Evolutionary conservation across 2,888 invertebrate genomes (phyloP), one percentile per base, ranked within the genome.

Genomic region (Ypsolopha scabrella): DNA sequence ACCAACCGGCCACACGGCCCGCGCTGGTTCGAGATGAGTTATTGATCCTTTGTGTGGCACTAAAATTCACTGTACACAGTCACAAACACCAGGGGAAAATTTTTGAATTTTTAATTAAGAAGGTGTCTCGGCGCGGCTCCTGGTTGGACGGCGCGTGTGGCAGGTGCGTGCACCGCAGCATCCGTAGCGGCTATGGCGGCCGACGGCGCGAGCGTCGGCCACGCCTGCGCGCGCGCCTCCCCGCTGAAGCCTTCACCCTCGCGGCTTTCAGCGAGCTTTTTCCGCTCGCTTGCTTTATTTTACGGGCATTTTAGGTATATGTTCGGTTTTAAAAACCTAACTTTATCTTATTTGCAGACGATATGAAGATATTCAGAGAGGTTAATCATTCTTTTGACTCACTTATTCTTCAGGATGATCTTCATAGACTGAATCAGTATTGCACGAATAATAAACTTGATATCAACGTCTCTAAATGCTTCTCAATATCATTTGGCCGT

Each of bases 91-190:
- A 24, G 24, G 24, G 24, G 7, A 6, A 43, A 7, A 41, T 41
- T n/a, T 38, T 10, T n/a, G 6, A 43, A 43, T 7, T 7, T 41
- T 6, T 11, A 38, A 41, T 41, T 14, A 41, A 41, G 14, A 43
- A 38, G n/a, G n/a, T 3, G 8, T 38, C n/a, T 38, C 38, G 14
- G 43, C 43, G 43, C 43, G 44, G 13, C 33, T 33, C 10, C n/a
- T n/a, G 35, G 24, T 45, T 45, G 45, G 8, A 1, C 33, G 24
- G n/a, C 24, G 48, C 64, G 65, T 56, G 54, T 54, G 67, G 72
- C 77, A 78, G 74, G 82, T 80, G 79, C 72, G 80, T 63, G 59
- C 68, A 72, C 70, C 75, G 75, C 83, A 83, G 82, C 83, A 78
- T 83, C 82, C 77, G 72, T 72, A 64, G 68, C 74, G 72, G 73